phyloP scores from a whole-genome alignment of 2,797 vertebrate genomes.

The Pampus argenteus region DNA sequence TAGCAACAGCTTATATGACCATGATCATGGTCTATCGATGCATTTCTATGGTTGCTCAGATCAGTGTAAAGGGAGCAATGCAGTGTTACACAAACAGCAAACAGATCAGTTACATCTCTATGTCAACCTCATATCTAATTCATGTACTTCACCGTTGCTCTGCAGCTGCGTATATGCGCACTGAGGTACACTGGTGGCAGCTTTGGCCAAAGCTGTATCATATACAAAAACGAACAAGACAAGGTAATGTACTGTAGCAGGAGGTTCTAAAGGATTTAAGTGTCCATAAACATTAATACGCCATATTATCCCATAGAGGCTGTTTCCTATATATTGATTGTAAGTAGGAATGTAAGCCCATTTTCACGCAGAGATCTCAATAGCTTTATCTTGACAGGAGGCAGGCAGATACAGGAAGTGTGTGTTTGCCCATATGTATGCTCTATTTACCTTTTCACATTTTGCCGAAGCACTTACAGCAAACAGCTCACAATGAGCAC shows the following conservation, averaged over 20 bases:
- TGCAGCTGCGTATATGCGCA: constrained; percentile 39
- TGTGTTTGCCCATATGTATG: constrained; percentile 1
- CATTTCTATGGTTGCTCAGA: constrained; percentile 9
- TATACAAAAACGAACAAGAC: constrained; percentile 38
- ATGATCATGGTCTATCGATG: neutral
- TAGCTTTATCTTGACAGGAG: constrained; percentile 35
- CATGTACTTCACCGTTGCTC: constrained; percentile 66
- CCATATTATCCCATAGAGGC: constrained; percentile 61
- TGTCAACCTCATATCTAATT: constrained; percentile 77
- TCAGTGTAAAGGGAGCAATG: constrained; percentile 26
- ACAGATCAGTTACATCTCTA: constrained; percentile 54
- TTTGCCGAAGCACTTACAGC: constrained; percentile 26
- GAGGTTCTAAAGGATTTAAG: constrained; percentile 55
- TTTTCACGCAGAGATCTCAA: constrained; percentile 48
- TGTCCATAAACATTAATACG: constrained; percentile 74
- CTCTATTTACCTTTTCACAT: constrained; percentile 47
- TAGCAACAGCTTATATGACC: neutral
- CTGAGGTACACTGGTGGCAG: constrained; percentile 17
- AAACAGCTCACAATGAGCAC: constrained; percentile 48
- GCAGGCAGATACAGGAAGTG: constrained; percentile 29
- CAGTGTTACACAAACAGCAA: constrained; percentile 48
- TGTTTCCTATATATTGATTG: constrained; percentile 66
- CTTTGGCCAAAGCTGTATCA: constrained; percentile 32
- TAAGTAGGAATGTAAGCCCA: constrained; percentile 54
- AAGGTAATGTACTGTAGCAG: constrained; percentile 58